phyloP scores from a whole-genome alignment of 2,113 vertebrate species.

The Tragelaphus imberbis region DNA sequence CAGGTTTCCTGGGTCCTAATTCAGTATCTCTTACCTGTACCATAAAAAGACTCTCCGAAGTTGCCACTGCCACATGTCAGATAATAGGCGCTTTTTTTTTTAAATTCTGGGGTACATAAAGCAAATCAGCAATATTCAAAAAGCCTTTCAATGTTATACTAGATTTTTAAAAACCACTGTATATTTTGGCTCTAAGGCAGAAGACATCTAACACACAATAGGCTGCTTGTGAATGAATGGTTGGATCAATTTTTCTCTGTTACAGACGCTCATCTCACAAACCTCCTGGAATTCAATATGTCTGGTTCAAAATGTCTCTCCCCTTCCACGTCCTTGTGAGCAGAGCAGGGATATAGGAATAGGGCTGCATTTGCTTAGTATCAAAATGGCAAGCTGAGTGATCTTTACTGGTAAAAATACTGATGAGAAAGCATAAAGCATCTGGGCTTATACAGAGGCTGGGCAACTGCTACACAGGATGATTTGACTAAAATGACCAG shows the following conservation, averaged over 20 bases:
- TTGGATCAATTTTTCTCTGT: not conserved
- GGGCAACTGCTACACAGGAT: not conserved
- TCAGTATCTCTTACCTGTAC: not conserved
- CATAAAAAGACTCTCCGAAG: not conserved
- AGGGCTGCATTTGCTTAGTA: not conserved
- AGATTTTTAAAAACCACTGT: not conserved
- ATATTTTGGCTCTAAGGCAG: not conserved
- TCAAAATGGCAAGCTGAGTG: not conserved
- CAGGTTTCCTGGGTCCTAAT: conserved; percentile 2
- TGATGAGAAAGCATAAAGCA: not conserved
- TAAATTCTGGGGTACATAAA: not conserved
- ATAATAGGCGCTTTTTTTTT: not conserved
- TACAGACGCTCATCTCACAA: not conserved
- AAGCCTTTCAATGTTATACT: not conserved
- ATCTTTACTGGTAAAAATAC: not conserved
- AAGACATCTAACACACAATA: not conserved
- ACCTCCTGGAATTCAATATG: not conserved
- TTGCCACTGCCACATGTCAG: not conserved
- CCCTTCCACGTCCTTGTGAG: not conserved
- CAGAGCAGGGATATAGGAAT: not conserved
- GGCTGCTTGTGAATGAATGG: not conserved
- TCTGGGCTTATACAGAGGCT: not conserved
- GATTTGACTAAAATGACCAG: not conserved
- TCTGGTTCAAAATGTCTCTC: not conserved
- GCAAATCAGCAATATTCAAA: not conserved